Evolutionary conservation across 1,140 invertebrate genomes (phyloP).

Genomic region (Platorchestia sp.): DNA sequence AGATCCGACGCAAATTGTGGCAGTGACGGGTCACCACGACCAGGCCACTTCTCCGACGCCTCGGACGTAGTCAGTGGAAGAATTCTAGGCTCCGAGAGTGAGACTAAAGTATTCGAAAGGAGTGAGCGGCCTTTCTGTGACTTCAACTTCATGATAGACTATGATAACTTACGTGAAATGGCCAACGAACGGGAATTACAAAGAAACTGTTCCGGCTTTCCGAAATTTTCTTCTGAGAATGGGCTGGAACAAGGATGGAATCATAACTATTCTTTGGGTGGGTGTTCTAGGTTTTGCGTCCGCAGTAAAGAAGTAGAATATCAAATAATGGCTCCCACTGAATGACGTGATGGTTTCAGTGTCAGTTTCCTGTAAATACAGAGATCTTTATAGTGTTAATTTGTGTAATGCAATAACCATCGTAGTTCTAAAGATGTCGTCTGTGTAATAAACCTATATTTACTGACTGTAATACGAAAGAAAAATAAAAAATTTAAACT

Average conservation of each 20-base stretch:
- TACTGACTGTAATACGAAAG: not conserved
- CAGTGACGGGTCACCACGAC: not conserved
- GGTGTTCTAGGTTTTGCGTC: not conserved
- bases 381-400: not conserved
- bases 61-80: not conserved
- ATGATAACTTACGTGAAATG: not conserved
- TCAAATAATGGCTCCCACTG: not conserved
- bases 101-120: not conserved
- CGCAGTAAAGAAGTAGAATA: not conserved
- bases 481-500: not conserved
- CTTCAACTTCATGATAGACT: not conserved
- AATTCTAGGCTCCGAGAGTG: not conserved
- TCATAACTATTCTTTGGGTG: not conserved
- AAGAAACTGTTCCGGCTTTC: not conserved
- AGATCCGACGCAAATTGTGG: conserved; percentile 24
- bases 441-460: not conserved
- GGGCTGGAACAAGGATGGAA: not conserved
- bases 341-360: not conserved
- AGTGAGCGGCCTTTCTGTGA: not conserved
- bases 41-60: not conserved
- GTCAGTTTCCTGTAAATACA: not conserved
- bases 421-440: not conserved
- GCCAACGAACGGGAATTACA: not conserved
- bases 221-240: not conserved
- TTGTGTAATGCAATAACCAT: not conserved